Evolutionary conservation across 2,797 vertebrate species (phyloP), one percentile per base, ranked within the genome.

Genomic region (Coendou prehensilis): DNA sequence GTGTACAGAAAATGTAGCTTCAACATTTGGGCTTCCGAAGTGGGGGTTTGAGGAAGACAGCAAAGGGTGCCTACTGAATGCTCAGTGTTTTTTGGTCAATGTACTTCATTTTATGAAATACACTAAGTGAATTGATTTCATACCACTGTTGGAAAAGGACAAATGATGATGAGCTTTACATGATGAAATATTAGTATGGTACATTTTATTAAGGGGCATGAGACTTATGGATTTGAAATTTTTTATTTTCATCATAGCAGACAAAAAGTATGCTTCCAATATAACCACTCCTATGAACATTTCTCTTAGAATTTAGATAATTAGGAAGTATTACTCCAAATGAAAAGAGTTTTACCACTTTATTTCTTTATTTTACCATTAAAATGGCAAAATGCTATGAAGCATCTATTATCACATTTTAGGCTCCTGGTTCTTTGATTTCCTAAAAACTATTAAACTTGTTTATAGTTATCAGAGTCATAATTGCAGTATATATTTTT

Each of bases 251-350:
- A 83, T 63, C 13, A 52, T 63, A 87, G 10, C 56, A 79, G 28
- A 59, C 17, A 69, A 64, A 93, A 91, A 59, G 4, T 50, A 61
- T 79, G 14, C 71, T 78, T 45, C 84, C 20, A 41, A 28, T 67
- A 52, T 61, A 78, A 87, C 17, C 1, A 56, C 2, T 69, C 6
- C 9, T 80, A 17, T 93, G 52, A 95, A 81, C 2, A 23, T 91
- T 88, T 95, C 2, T 92, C 13, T 94, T 96, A 73, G n/a, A 81
- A 89, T 94, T 86, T 91, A 30, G 14, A 75, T 83, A 91, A 47
- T 47, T 61, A 73, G 37, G 10, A 87, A 76, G 1, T 61, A 73
- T 76, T 93, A 20, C 41, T 93, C 94, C 75, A 89, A 89, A 84
- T 89, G 57, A 64, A 93, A 92, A 61, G 41, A 94, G 5, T 26